Evolutionary conservation across 2,113 vertebrate genomes (phyloP).

Genomic region (Centropristis striata): DNA sequence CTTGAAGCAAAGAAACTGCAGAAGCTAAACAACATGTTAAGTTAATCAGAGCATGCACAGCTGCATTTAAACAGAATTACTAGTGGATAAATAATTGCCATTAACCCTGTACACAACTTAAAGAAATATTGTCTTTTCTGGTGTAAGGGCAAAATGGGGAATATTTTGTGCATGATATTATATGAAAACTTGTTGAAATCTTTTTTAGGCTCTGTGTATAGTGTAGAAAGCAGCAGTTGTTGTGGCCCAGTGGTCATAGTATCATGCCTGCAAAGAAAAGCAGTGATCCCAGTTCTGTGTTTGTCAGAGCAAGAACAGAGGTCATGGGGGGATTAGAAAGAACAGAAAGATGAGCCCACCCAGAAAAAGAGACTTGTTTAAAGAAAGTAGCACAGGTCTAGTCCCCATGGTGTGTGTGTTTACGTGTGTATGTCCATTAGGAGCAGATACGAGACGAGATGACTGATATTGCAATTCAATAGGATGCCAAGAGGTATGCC

Average conservation of each 20-base stretch:
- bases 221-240: background rate
- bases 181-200: too few relatives aligned
- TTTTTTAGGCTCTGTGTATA: background rate
- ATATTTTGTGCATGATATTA: too few relatives aligned
- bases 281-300: slow-evolving; percentile 23
- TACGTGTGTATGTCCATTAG: slow-evolving; percentile 8
- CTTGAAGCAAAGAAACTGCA: too few relatives aligned
- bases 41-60: too few relatives aligned
- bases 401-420: slow-evolving; percentile 3
- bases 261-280: slow-evolving; percentile 6
- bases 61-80: too few relatives aligned
- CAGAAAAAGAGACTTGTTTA: slow-evolving; percentile 46
- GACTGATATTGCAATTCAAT: too few relatives aligned
- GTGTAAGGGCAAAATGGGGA: too few relatives aligned
- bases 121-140: too few relatives aligned
- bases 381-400: slow-evolving; percentile 23
- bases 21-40: too few relatives aligned
- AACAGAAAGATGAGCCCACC: slow-evolving; percentile 70
- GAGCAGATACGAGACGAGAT: slow-evolving; percentile 21
- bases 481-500: too few relatives aligned
- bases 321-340: slow-evolving; percentile 66
- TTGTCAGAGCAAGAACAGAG: slow-evolving; percentile 51
- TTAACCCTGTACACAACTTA: too few relatives aligned
- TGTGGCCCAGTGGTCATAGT: background rate
- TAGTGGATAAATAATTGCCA: too few relatives aligned